Evolutionary conservation across 2,888 invertebrate species (phyloP).

Genomic region (Mycogona germanica): DNA sequence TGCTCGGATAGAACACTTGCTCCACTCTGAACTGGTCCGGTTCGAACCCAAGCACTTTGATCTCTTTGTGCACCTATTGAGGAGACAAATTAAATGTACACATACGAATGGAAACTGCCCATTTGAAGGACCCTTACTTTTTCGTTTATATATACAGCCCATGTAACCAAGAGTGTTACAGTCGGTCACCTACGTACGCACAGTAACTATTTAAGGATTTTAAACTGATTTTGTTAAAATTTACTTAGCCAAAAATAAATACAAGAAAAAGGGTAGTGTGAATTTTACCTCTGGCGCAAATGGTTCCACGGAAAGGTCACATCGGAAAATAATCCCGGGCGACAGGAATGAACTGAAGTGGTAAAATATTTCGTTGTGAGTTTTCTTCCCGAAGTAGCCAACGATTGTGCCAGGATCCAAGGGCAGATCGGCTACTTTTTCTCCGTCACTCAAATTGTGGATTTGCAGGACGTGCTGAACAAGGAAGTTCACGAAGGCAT

Average conservation of each 20-base stretch:
- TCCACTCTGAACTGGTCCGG: slow-evolving; percentile 62
- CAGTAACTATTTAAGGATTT: too few relatives aligned
- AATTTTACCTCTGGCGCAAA: slow-evolving; percentile 47
- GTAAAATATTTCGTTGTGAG: slow-evolving; percentile 81
- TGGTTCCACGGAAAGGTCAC: slow-evolving; percentile 53
- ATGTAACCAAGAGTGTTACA: too few relatives aligned
- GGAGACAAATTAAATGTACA: too few relatives aligned
- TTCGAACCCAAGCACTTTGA: slow-evolving; percentile 72
- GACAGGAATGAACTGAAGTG: slow-evolving; percentile 87
- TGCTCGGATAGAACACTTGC: slow-evolving; percentile 85
- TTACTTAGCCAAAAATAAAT: too few relatives aligned
- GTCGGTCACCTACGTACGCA: too few relatives aligned
- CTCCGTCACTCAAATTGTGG: slow-evolving; percentile 58
- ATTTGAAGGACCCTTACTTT: too few relatives aligned
- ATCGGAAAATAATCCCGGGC: slow-evolving; percentile 74
- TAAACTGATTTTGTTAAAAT: too few relatives aligned
- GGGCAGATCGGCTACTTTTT: slow-evolving; percentile 56
- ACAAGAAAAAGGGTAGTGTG: too few relatives aligned
- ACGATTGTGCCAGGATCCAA: slow-evolving; percentile 77
- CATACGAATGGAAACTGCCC: too few relatives aligned
- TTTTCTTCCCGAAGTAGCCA: slow-evolving; percentile 70
- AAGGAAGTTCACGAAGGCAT: slow-evolving; percentile 22
- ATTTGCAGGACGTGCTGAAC: slow-evolving; percentile 69
- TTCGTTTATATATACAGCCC: too few relatives aligned
- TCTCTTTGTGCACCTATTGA: slow-evolving; percentile 73